Evolutionary conservation across 37 sponge, comb jelly and placozoan species (phyloP), one percentile per base, ranked within the genome.

Genomic region (Oscarella lobularis): DNA sequence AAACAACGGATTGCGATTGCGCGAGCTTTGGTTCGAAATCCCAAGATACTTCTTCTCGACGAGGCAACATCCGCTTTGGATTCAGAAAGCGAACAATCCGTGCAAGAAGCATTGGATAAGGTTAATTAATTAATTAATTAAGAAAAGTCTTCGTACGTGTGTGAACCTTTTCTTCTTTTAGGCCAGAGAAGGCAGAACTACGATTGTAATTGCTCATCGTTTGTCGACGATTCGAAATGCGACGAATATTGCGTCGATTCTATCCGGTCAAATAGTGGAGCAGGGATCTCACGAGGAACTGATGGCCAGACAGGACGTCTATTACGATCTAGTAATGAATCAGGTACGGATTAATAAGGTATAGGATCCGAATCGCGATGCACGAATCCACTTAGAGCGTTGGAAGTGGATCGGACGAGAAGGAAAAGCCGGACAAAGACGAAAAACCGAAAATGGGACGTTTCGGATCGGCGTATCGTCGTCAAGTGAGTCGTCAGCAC

Each of bases 11-110:
- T 93, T 33, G 95, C 95, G 77, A 93, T 93, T 30, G 95, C 95
- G 36, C 76, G 95, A 32, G 95, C 95, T 29, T 83, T 93, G 0
- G 85, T 93, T n/a, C 81, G 87, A 30, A 76, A 93, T 78, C 95
- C 95, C 33, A 89, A 89, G 74, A 85, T 93, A 38, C 85, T 93
- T 68, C 83, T 93, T 37, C 83, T 93, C 73, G 95, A 93, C 67
- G 95, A 93, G 77, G 95, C 95, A 76, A 93, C 95, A 35, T 86
- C 87, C 36, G 95, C 95, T 54, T 84, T 93, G 67, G 95, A 93
- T 83, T 87, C 80, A 20, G 81, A 93, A 84, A 87, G 90, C 73
- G 95, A 93, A 77, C 80, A 80, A 60, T 37, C 85, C 1, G 95
- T 95, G 2, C 95, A 95, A 40, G 80, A 80, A 30, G 95, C 95